Base-by-base conservation (phyloP, 2,797 vertebrate species). In the Lagocephalus sceleratus region DNA sequence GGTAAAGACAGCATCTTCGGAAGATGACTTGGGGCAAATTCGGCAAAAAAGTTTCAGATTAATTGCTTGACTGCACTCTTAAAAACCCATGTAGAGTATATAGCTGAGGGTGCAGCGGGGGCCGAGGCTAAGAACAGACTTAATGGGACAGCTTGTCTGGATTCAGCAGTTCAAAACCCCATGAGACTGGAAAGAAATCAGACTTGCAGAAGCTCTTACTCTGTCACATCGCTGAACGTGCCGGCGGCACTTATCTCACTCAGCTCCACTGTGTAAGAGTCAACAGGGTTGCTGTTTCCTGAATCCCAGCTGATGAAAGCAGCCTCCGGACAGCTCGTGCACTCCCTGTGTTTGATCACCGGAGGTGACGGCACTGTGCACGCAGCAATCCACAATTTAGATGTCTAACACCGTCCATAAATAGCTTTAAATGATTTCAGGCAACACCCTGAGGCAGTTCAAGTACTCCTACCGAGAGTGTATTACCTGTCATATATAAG, bases 251-350 rank as follows among this genome's bases (percentile, higher is more conserved):
- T 83, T 54, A 78, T 75, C 76, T 91, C 91, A 48, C 79, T 90
- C 76, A 98, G 82, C 80, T 98, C 97, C 79, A 95, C 89, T 0
- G 87, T 94, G 87, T 98, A 99, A 0, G 95, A 99, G 78, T 98
- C 94, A 2, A 98, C 95, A 0, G 97, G 95, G 55, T 96, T 92
- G 57, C 91, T 77, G 83, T 96, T 93, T 55, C 92, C 92, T 0
- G 94, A 94, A 67, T 95, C 93, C 97, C 97, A 99, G 77, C 91
- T 90, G 43, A 99, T 90, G 46, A 96, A 78, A 0, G 91, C 94
- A 0, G 93, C 94, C 0, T 91, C 91, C 54, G 93, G 90, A 47
- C 95, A 96, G 81, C 92, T 95, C 17, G 54, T 80, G 14, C 93
- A 92, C 71, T 85, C 91, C 54, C 89, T 85, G 15, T 51, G 88